Evolutionary conservation across 2,888 invertebrate genomes (phyloP).

Genomic region (Dugesia japonica): DNA sequence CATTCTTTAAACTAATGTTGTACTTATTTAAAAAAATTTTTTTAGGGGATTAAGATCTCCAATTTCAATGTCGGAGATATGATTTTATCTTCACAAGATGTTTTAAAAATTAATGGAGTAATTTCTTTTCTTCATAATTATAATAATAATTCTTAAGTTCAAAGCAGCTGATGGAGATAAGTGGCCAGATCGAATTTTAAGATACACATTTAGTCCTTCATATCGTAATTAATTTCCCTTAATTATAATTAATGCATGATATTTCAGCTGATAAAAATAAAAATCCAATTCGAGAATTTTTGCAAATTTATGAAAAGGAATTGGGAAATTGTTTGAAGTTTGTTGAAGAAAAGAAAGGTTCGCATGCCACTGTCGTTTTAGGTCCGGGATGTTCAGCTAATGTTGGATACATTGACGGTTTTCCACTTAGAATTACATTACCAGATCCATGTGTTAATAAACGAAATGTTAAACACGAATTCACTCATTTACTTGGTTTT

Average conservation of each 20-base stretch:
- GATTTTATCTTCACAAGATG: not conserved
- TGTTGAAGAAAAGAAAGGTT: not conserved
- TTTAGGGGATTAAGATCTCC: not conserved
- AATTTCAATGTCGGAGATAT: not conserved
- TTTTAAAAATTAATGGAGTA: not conserved
- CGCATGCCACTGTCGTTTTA: not conserved
- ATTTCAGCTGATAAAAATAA: not conserved
- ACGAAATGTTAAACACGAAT: slow-evolving; percentile 29
- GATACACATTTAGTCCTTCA: not conserved
- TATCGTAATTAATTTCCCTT: too few species aligned
- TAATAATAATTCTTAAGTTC: not conserved
- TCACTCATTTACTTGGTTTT: slow-evolving; percentile 29
- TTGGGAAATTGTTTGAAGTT: slow-evolving; percentile 9
- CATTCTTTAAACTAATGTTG: not conserved
- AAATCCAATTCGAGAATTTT: not conserved
- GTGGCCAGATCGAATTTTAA: not conserved
- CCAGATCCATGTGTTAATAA: slow-evolving; percentile 1
- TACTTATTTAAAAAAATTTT: too few species aligned
- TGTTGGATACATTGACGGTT: not conserved
- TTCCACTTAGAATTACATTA: not conserved
- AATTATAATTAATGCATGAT: too few species aligned
- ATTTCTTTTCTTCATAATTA: not conserved
- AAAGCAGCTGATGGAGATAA: not conserved
- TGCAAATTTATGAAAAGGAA: not conserved
- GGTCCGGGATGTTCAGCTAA: not conserved